phyloP scores from a whole-genome alignment of 2,113 vertebrate species.

The Urocynchramus pylzowi region DNA sequence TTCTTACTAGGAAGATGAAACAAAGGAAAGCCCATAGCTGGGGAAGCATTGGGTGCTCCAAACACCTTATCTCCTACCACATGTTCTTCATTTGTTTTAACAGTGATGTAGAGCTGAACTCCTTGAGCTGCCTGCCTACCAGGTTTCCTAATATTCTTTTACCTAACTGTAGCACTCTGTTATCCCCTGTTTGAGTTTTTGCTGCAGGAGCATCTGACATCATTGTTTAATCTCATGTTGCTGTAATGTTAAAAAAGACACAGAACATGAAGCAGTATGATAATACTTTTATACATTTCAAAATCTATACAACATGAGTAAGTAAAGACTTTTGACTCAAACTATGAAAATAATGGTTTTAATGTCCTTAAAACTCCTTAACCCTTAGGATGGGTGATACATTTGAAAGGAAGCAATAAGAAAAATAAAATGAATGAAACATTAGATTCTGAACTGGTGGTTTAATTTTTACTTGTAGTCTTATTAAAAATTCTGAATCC shows the following conservation, averaged over 20 bases:
- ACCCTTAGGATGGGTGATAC: not conserved
- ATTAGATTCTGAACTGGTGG: not conserved
- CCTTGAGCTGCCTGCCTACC: not conserved
- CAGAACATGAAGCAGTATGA: not conserved
- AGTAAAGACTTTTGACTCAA: not conserved
- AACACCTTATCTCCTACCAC: not conserved
- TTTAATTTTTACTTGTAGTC: not conserved
- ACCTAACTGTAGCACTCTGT: not conserved
- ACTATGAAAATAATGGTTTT: not conserved
- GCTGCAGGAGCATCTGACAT: not conserved
- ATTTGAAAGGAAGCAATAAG: not conserved
- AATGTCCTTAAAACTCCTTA: not conserved
- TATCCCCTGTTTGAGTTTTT: not conserved
- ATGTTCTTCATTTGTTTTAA: not conserved
- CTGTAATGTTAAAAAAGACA: not conserved
- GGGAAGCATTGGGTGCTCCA: not conserved
- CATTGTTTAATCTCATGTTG: not conserved
- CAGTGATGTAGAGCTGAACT: not conserved
- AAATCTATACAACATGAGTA: not conserved
- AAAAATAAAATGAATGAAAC: too few species aligned
- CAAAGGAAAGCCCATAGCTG: not conserved
- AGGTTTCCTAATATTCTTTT: accelerated
- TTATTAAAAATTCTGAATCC: not conserved
- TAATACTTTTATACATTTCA: not conserved
- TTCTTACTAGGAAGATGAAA: not conserved